Base-by-base conservation (phyloP, 2,113 vertebrate species). In the Gallinago media region DNA sequence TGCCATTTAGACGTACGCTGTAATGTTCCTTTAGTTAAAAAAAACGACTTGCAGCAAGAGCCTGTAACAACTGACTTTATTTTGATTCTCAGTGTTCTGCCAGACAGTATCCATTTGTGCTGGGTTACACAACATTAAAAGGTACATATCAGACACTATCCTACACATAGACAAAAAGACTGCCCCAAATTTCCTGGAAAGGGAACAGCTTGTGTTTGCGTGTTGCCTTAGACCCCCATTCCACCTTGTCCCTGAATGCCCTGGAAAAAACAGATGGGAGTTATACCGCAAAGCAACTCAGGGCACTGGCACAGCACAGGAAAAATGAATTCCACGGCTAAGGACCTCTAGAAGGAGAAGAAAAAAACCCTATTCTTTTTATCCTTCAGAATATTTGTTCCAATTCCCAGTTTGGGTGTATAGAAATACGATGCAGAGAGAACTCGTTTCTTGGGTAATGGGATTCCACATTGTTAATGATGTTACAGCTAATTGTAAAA, bases 261-360 rank as follows among this genome's bases (percentile, higher is more conserved):
- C 94, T 95, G 89, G 72, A 40, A 86, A 94, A 94, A 95, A 96
- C 96, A 96, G 96, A 97, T 96, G 96, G 96, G 94, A 96, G 50
- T 82, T 93, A n/a, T 2, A 88, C 76, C 0, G 14, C 94, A 91
- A 44, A 95, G 79, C 79, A 88, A 96, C 83, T 84, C 79, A 88
- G 50, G 92, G 61, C 72, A 71, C 63, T 86, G 79, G 79, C 85
- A 92, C 38, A 49, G 71, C 34, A 40, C 2, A 52, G 90, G 75
- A 66, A 80, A 84, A 83, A 85, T 59, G 7, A 85, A 84, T 91
- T 94, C 65, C 47, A 29, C 46, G 44, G 34, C 61, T 92, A 27
- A 74, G 26, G 47, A 77, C 52, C 13, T 93, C 59, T 62, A 88
- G 55, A 80, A 96, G 27, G 32, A 63, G 44, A 16, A 86, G 7